Evolutionary conservation across 2,797 vertebrate species (phyloP).

Genomic region (Ctenopoma multispine): DNA sequence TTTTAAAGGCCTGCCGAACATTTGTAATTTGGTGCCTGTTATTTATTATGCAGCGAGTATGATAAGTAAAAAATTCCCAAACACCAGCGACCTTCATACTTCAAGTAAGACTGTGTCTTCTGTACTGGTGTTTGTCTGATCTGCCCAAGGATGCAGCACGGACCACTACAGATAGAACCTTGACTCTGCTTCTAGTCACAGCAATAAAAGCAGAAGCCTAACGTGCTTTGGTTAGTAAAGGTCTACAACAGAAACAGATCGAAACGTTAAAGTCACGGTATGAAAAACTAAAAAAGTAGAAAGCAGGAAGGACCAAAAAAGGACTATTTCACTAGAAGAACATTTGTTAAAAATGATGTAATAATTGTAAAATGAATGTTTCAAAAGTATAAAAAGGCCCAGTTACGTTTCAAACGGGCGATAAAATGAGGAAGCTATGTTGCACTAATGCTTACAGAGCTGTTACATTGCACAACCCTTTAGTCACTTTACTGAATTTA

Average conservation of each 20-base stretch:
- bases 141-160: constrained; percentile 50
- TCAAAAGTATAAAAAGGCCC: constrained; percentile 27
- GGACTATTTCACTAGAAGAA: not conserved
- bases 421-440: constrained; percentile 26
- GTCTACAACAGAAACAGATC: not conserved
- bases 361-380: constrained; percentile 3
- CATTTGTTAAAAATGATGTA: not conserved
- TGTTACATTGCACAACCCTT: constrained; percentile 13
- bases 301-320: not conserved
- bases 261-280: not conserved
- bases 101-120: constrained; percentile 18
- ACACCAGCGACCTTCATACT: constrained; percentile 23
- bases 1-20: constrained; percentile 30
- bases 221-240: not conserved
- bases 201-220: not conserved
- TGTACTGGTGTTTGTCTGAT: constrained; percentile 16
- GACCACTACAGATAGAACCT: constrained; percentile 22
- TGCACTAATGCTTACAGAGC: constrained; percentile 20
- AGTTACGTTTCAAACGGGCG: constrained; percentile 6
- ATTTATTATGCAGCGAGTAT: not conserved
- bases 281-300: not conserved
- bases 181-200: constrained; percentile 19
- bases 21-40: not conserved
- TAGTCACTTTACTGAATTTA: not conserved
- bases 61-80: constrained; percentile 12